Percentiles rank a stretch among this genome's conserved stretches.
phyloP scores from a whole-genome alignment of 2,888 invertebrate genomes.

The Diplazon laetatorius region DNA sequence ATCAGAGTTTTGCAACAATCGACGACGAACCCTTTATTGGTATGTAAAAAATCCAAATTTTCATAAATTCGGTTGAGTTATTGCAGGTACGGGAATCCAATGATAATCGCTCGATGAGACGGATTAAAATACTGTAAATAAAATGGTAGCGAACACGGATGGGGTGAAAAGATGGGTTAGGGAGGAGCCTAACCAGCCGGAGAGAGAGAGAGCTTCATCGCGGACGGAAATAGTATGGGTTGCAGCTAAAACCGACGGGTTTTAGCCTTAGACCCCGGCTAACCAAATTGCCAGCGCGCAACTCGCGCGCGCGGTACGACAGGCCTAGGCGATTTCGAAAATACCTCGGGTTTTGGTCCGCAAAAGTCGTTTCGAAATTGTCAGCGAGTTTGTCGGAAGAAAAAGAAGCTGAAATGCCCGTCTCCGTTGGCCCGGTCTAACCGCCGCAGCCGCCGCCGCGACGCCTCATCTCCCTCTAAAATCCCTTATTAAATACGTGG shows the following conservation, averaged over 20 bases:
- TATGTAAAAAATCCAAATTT: too few relatives aligned
- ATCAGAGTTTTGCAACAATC: too few relatives aligned
- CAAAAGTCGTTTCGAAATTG: slow-evolving; percentile 73
- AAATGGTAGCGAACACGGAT: not conserved
- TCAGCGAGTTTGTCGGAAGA: slow-evolving; percentile 62
- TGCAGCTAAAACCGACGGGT: slow-evolving; percentile 55
- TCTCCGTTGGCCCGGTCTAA: slow-evolving; percentile 22
- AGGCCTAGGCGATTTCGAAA: slow-evolving; percentile 73
- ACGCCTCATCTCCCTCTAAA: not conserved
- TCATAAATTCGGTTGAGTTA: too few relatives aligned
- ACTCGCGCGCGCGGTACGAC: slow-evolving; percentile 66
- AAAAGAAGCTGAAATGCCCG: slow-evolving; percentile 36
- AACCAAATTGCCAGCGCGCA: slow-evolving; percentile 66
- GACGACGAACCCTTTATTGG: too few relatives aligned
- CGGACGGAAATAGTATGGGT: slow-evolving; percentile 60
- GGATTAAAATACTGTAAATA: not conserved
- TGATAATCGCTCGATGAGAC: not conserved
- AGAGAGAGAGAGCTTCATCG: slow-evolving; percentile 25
- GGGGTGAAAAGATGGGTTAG: not conserved
- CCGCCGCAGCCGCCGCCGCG: slow-evolving; percentile 3
- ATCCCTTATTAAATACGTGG: slow-evolving; percentile 50
- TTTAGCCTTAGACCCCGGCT: slow-evolving; percentile 62
- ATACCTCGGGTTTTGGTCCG: slow-evolving; percentile 71
- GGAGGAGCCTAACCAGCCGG: not conserved
- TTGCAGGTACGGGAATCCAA: too few relatives aligned